phyloP scores from a whole-genome alignment of 2,113 vertebrate species.

The Onychorhynchus coronatus region DNA sequence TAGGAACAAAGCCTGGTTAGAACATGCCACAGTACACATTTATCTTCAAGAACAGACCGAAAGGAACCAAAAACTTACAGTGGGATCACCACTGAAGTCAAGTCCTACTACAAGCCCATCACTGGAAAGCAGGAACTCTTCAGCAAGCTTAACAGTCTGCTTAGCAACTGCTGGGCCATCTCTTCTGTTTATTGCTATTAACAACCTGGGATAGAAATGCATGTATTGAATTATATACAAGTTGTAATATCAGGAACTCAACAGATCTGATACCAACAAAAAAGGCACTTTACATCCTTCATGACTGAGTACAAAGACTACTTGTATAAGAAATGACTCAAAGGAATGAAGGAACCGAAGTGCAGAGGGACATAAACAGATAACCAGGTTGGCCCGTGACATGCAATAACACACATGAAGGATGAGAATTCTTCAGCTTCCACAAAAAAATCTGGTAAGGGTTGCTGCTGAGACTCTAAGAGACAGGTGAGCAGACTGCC shows the following conservation, averaged over 20 bases:
- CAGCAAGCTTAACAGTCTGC: conserved; percentile 91
- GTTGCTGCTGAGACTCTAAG: background rate
- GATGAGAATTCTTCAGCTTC: background rate
- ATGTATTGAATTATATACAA: background rate
- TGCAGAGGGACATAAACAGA: background rate
- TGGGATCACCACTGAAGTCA: conserved; percentile 94
- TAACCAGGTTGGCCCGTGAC: background rate
- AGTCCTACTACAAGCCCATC: conserved; percentile 87
- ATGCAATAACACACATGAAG: background rate
- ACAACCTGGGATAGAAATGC: conserved; percentile 75
- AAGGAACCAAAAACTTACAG: conserved; percentile 69
- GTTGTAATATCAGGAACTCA: background rate
- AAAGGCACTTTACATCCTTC: background rate
- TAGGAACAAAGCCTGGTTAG: background rate
- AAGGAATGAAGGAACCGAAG: background rate
- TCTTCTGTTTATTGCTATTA: conserved; percentile 91
- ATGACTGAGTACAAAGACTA: background rate
- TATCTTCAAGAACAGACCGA: background rate
- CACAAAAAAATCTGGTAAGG: background rate
- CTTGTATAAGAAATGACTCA: background rate
- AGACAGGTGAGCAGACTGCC: background rate
- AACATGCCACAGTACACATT: background rate
- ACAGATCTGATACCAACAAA: background rate
- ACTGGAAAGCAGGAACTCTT: conserved; percentile 87
- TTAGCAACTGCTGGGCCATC: conserved; percentile 85